Percentiles rank a stretch among this genome's conserved stretches.
phyloP scores from a whole-genome alignment of 2,888 invertebrate species.

The Crocallis elinguaria region DNA sequence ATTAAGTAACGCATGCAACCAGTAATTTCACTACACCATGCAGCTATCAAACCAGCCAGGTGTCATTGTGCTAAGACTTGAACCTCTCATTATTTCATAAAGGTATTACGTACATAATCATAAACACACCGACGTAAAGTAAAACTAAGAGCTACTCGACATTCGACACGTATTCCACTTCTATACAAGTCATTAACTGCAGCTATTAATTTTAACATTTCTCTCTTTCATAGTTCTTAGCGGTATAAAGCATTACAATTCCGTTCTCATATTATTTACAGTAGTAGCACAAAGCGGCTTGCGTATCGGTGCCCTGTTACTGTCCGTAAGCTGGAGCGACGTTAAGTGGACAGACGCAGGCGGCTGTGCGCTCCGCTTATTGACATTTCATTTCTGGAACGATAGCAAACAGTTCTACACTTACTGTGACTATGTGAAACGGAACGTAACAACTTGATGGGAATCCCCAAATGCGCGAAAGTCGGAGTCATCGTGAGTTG shows the following conservation, averaged over 20 bases:
- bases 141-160: not conserved
- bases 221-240: too few relatives aligned
- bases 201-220: too few relatives aligned
- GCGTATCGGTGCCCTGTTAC: not conserved
- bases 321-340: constrained; percentile 38
- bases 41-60: too few relatives aligned
- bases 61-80: too few relatives aligned
- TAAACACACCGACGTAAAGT: not conserved
- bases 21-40: too few relatives aligned
- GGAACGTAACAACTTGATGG: not conserved
- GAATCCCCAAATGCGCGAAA: not conserved
- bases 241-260: too few relatives aligned
- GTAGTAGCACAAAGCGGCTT: not conserved
- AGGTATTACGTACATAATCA: too few relatives aligned
- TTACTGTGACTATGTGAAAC: constrained; percentile 25
- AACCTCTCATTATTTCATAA: too few relatives aligned
- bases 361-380: constrained; percentile 36
- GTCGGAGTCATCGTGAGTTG: not conserved
- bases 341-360: constrained; percentile 45
- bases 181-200: too few relatives aligned
- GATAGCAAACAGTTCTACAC: constrained; percentile 15
- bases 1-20: too few relatives aligned
- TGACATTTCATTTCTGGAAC: constrained; percentile 48
- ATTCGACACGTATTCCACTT: not conserved
- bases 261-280: too few relatives aligned